Evolutionary conservation across 2,113 vertebrate genomes (phyloP), one percentile per base, ranked within the genome.

Genomic region (Sterrhoptilus dennistouni): DNA sequence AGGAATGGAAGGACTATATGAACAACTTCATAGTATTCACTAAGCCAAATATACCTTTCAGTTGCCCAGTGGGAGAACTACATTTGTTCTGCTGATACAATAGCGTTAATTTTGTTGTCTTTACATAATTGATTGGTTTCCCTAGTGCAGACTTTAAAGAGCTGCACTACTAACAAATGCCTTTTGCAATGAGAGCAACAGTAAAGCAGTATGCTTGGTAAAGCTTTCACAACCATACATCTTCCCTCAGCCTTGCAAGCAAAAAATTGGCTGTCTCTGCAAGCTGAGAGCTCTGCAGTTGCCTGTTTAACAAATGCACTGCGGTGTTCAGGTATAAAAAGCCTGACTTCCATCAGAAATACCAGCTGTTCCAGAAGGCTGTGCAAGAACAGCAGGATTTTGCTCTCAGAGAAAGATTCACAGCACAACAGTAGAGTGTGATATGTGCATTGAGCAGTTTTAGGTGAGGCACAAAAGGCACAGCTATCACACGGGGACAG

Each of bases 391-490:
- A 78, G 69, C 47, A n/a, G 69, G 36, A 36, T 69, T 83, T 88
- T 6, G 0, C 54, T 69, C 29, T 17, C 20, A 40, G 54, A 84
- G 70, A 36, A 15, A 22, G 14, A 52, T 36, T 60, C 29, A 49
- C 20, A 68, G 35, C 38, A 8, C 11, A 50, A 15, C 33, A 47
- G 74, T 59, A 45, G 36, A n/a, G 29, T 12, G 35, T 8, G 57
- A 12, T 18, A 3, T 0, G 0, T 52, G 5, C n/a, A 7, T 2
- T 31, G 57, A 76, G 28, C 23, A 54, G 40, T 2, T 12, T 17
- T 25, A 69, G 56, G 24, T 49, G 56, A 47, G 40, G 35, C 38
- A 59, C 56, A 82, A 36, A 74, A 82, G 82, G 42, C 10, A 6
- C 23, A 45, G 31, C 57, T 60, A 50, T 6, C 0, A 0, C 4